Evolutionary conservation across 2,888 invertebrate genomes (phyloP).

Genomic region (Muscina levida): DNA sequence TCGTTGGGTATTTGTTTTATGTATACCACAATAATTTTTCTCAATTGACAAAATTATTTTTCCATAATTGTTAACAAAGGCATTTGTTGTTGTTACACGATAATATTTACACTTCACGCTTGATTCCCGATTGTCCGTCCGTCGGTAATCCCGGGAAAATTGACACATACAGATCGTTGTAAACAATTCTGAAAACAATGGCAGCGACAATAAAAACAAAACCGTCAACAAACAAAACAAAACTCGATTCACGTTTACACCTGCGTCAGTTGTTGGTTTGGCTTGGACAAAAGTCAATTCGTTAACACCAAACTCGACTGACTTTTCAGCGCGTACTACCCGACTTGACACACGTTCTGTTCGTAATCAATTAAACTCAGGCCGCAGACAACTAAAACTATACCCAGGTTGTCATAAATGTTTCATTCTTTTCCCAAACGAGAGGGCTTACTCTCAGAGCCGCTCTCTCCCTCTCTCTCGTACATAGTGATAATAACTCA

Average conservation of each 20-base stretch:
- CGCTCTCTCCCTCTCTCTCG: background rate
- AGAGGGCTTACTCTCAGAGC: background rate
- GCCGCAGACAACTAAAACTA: slow-evolving; percentile 20
- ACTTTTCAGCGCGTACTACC: slow-evolving; percentile 8
- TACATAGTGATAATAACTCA: no score
- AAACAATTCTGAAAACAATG: slow-evolving; percentile 12
- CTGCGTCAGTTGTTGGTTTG: slow-evolving; percentile 50
- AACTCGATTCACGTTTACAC: slow-evolving; percentile 47
- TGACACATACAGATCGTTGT: slow-evolving; percentile 7
- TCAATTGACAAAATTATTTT: background rate
- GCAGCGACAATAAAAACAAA: slow-evolving; percentile 18
- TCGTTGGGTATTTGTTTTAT: no score
- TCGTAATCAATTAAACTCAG: slow-evolving; percentile 56
- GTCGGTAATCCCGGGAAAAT: background rate
- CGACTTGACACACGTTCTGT: slow-evolving; percentile 54
- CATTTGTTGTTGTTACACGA: slow-evolving; percentile 28
- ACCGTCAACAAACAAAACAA: slow-evolving; percentile 1
- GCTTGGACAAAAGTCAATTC: slow-evolving; percentile 14
- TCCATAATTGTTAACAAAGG: background rate
- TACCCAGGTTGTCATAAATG: slow-evolving; percentile 15
- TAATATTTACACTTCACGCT: slow-evolving; percentile 54
- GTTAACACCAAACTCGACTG: background rate
- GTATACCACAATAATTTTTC: no score
- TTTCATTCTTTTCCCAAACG: slow-evolving; percentile 30
- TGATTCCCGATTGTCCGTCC: slow-evolving; percentile 40